Evolutionary conservation across 2,797 vertebrate genomes (phyloP).

Genomic region (Enteromius radiatus): DNA sequence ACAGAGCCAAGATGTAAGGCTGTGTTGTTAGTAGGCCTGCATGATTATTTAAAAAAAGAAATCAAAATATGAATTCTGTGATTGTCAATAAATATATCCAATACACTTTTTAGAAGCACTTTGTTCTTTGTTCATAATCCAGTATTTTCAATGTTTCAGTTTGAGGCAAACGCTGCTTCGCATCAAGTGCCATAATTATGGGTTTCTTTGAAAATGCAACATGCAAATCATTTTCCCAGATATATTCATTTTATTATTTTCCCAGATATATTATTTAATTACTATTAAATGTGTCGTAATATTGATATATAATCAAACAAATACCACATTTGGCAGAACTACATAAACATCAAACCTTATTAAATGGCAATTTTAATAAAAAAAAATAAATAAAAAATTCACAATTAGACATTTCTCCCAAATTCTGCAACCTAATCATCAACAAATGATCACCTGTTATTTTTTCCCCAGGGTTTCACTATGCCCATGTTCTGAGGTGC

Average conservation of each 20-base stretch:
- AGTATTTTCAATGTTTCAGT: not conserved
- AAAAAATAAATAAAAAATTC: not conserved
- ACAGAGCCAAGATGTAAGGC: not conserved
- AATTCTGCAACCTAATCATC: not conserved
- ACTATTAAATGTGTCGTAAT: not conserved
- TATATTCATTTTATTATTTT: not conserved
- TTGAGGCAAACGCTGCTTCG: not conserved
- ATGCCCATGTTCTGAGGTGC: conserved; percentile 98
- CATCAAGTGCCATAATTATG: not conserved
- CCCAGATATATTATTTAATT: not conserved
- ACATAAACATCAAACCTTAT: not conserved
- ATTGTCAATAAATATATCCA: not conserved
- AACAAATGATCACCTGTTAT: not conserved
- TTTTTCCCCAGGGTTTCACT: conserved; percentile 87
- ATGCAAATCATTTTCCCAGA: not conserved
- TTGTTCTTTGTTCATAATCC: not conserved
- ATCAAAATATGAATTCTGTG: not conserved
- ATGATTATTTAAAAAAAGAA: not conserved
- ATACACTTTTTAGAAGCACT: not conserved
- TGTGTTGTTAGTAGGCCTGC: not conserved
- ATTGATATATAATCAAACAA: not conserved
- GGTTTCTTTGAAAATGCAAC: not conserved
- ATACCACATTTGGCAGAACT: not conserved
- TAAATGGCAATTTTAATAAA: not conserved
- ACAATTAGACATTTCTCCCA: not conserved